Evolutionary conservation across 2,113 vertebrate species (phyloP), one percentile per base, ranked within the genome.

Genomic region (Tachysurus fulvidraco): DNA sequence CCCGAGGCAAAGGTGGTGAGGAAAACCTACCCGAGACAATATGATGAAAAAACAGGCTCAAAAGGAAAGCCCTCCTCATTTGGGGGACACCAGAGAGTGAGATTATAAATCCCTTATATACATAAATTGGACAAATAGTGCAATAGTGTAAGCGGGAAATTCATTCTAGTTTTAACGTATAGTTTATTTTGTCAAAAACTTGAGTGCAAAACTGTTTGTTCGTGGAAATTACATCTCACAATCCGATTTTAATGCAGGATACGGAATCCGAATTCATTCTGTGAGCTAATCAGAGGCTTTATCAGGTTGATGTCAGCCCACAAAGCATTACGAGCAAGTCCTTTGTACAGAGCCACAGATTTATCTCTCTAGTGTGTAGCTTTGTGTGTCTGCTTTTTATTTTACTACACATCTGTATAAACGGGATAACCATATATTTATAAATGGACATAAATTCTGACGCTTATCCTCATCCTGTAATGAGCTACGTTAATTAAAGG

Each of bases 401-500:
- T 71, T 21, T 41, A 6, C 23, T 3, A 71, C 10, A 19, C 41
- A 71, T 19, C 36, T 44, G 19, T 73, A 73, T 21, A 8, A 73
- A 10, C 21, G 41, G 19, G 17, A 73, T 73, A 12, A 1, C 6
- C 36, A 44, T 44, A 36, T 1, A 36, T 36, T 36, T 36, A 23
- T 11, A 23, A 10, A 46, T 73, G 17, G 9, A 65, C 11, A 3
- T 10, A 65, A 14, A n/a, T 13, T 65, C 13, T 67, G n/a, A 67
- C 11, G n/a, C 64, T 67, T 9, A 44, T 73, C 17, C 41, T 44
- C 69, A 19, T 21, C 36, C 36, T 44, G 28, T 19, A 77, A 17
- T 3, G 67, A 82, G 84, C 41, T 60, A 19, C 46, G 69, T 46
- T 46, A 64, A 88, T 46, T 69, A 28, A 88, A 81, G 44, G 50